Base-by-base conservation (phyloP, 53 echinoderm and acorn worm genomes). In the Astropecten irregularis region DNA sequence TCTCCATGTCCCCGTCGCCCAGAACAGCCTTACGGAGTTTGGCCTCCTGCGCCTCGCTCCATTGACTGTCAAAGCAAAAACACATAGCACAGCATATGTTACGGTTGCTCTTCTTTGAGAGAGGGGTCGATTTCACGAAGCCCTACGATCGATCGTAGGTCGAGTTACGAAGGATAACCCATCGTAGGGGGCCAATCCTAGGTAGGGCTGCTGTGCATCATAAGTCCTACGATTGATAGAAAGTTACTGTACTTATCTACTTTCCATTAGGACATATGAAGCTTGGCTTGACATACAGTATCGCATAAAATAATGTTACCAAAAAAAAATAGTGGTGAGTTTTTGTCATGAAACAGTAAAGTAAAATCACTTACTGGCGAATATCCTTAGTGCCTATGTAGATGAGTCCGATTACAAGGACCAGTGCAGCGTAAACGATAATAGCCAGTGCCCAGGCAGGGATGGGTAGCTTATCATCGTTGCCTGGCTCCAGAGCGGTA, bases 391-490 rank as follows among this genome's bases (percentile, higher is more conserved):
- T 87, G 21, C 79, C 82, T 37, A 87, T 56, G 71, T 81, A 76
- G 49, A 85, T 56, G 59, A 87, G 87, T 49, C 77, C 90, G 66
- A 87, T 26, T 49, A 93, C 36, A 38, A 93, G 25, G 28, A 95
- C 63, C 11, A 95, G 22, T 1, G 74, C 87, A 2, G 84, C 77
- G 68, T 95, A 95, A 30, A 74, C 86, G 14, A 92, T 72, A 64
- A 95, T 73, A 19, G 92, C 95, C 9, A 95, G 79, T 13, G 92
- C 95, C 92, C 92, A 95, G 36, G 92, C 72, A 0, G 95, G 95
- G 16, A 95, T 21, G 6, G 86, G 86, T 48, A 95, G 69, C 13
- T 87, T 84, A 46, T 83, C 73, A 1, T 28, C 35, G 35, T 63
- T 83, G 2, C 49, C 69, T 18, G 89, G 82, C 18, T 59, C 54